Percentiles rank a stretch among this genome's conserved stretches.
Evolutionary conservation across 2,113 vertebrate genomes (phyloP).

Genomic region (Noturus placidus): DNA sequence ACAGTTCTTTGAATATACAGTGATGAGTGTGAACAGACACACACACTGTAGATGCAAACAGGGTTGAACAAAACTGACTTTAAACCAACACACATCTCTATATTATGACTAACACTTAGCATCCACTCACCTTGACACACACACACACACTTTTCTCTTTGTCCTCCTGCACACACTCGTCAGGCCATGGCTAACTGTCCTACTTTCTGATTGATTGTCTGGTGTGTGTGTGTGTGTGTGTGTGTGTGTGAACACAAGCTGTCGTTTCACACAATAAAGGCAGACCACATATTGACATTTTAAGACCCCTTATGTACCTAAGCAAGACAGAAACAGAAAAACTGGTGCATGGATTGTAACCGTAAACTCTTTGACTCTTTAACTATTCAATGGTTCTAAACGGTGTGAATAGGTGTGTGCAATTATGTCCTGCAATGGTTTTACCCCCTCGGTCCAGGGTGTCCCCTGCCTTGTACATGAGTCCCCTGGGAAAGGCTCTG

Average conservation of each 20-base stretch:
- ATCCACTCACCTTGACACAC: slow-evolving; percentile 11
- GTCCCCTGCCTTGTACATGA: too few species aligned
- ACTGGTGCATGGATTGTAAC: too few species aligned
- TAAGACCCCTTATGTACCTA: not conserved
- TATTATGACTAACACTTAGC: not conserved
- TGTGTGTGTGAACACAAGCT: not conserved
- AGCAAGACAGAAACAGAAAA: not conserved
- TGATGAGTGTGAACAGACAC: not conserved
- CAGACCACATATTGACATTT: not conserved
- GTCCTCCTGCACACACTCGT: not conserved
- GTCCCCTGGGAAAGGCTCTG: too few species aligned
- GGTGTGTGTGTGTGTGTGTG: slow-evolving; percentile 2
- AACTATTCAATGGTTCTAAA: not conserved
- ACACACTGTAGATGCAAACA: not conserved
- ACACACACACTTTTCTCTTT: slow-evolving; percentile 18
- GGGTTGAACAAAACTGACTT: not conserved
- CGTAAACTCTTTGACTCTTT: not conserved
- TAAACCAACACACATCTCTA: not conserved
- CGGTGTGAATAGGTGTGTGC: too few species aligned
- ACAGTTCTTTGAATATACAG: not conserved
- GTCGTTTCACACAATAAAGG: not conserved
- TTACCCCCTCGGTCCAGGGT: too few species aligned
- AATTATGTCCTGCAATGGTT: too few species aligned
- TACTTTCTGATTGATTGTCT: slow-evolving; percentile 52
- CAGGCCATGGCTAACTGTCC: slow-evolving; percentile 63